Evolutionary conservation across 2,888 invertebrate genomes (phyloP), one percentile per base, ranked within the genome.

Genomic region (Blastobasis adustella): DNA sequence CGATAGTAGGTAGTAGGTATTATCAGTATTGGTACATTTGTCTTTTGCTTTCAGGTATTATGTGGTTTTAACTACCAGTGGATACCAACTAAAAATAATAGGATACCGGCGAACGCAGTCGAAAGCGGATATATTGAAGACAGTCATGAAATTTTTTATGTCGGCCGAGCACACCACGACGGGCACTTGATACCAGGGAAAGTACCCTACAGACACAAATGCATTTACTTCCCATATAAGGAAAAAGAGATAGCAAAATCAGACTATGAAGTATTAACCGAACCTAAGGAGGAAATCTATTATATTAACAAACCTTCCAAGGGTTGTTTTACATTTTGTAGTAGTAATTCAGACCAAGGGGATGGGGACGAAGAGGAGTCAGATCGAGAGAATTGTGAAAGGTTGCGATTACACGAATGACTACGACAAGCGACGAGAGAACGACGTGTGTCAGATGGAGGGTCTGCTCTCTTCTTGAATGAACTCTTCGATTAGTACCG

Each of bases 111-210:
- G 1, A 91, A 91, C 54, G 92, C 93, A 0, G 72, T 93, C 48
- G 80, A 90, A 4, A 92, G 88, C 6, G 91, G 91, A 4, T 78
- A 64, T 52, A 81, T 85, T 54, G 81, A 70, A 54, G 79, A 79
- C 58, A 75, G 75, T 38, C 50, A 51, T 3, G 88, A 88, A 57
- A 73, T 71, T 46, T 58, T 92, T 23, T 93, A 84, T 67, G 89
- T 93, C 0, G 91, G 92, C 23, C 87, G 94, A 58, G 92, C 93
- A 1, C 79, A 83, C 38, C 93, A 93, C 68, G 92, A 92, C 62
- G 93, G 93, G 42, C 92, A 90, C 46, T 74, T 93, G 8, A 89
- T 95, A 63, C 94, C 95, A 50, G 95, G 95, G 42, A 94, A 94
- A 78, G 70, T 64, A 3, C 56, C 58, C 9, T 54, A 62, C 2